A percentile compares a stretch with the other conserved stretches of the same genome.
Conservation (phyloP, 2,888 invertebrate species). For the Tinea semifulvella region DNA sequence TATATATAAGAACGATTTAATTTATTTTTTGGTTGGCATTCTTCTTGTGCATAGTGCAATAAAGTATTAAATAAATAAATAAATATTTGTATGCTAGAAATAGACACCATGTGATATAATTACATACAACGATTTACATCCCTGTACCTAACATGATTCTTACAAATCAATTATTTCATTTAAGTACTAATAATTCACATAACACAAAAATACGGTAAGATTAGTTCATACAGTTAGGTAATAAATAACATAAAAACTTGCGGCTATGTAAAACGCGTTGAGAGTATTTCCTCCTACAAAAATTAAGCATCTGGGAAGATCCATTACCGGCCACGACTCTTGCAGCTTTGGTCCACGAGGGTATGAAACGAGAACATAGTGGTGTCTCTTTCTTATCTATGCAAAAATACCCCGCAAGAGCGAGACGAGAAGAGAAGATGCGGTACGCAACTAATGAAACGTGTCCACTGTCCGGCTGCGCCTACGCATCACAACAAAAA, state of each 20-base stretch:
- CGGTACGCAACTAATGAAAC: constrained; percentile 55
- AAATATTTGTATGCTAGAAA: no score
- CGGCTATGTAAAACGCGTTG: constrained; percentile 40
- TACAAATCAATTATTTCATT: no score
- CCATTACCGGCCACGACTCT: constrained; percentile 50
- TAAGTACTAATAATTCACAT: no score
- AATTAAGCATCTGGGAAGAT: constrained; percentile 55
- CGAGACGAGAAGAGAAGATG: constrained; percentile 42
- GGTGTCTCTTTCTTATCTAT: constrained; percentile 34
- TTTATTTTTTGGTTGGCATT: no score
- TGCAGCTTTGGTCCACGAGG: constrained; percentile 40
- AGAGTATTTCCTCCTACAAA: constrained; percentile 53
- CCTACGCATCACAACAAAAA: constrained; percentile 43
- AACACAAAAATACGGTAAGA: no score
- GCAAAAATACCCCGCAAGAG: constrained; percentile 23
- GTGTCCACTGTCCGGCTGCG: constrained; percentile 54
- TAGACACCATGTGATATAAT: no score
- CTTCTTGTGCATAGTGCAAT: no score
- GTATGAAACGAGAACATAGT: constrained; percentile 38
- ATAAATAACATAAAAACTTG: constrained; percentile 45
- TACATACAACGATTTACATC: no score
- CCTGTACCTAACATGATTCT: no score
- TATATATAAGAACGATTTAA: no score
- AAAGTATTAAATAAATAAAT: no score
- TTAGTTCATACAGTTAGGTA: no score